phyloP scores from a whole-genome alignment of 2,113 vertebrate species.

The Odobenus rosmarus region DNA sequence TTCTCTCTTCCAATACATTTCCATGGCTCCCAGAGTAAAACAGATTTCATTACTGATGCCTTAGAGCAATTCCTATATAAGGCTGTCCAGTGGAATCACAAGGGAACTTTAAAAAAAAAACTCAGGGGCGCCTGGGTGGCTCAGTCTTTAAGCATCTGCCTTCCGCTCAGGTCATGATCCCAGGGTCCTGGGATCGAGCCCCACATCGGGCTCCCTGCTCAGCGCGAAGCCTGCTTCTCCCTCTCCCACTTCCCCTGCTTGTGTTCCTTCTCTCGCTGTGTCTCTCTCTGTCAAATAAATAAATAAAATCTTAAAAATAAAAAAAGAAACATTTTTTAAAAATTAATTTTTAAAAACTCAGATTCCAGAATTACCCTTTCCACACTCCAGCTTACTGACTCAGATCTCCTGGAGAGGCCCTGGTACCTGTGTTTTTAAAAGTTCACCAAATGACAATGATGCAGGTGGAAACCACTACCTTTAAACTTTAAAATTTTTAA shows the following conservation, averaged over 20 bases:
- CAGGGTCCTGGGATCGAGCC: too few relatives aligned
- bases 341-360: not conserved
- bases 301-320: too few relatives aligned
- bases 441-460: not conserved
- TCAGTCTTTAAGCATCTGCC: too few relatives aligned
- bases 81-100: not conserved
- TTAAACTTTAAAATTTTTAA: conserved; percentile 25
- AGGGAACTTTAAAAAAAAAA: not conserved
- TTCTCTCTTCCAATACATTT: conserved; percentile 7
- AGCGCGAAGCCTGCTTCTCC: too few relatives aligned
- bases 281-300: too few relatives aligned
- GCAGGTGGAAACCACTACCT: not conserved
- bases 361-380: not conserved
- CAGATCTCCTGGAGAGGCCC: not conserved
- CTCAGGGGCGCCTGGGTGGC: too few relatives aligned
- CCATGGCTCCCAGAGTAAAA: not conserved
- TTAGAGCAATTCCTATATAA: not conserved
- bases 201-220: too few relatives aligned
- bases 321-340: too few relatives aligned
- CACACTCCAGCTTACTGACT: not conserved
- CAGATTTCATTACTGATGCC: not conserved
- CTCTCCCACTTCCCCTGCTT: too few relatives aligned
- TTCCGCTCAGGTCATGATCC: too few relatives aligned
- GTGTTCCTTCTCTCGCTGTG: too few relatives aligned
- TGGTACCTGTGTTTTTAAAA: not conserved